Base-by-base conservation (phyloP, 2,797 vertebrate genomes). In the Salarias fasciatus region DNA sequence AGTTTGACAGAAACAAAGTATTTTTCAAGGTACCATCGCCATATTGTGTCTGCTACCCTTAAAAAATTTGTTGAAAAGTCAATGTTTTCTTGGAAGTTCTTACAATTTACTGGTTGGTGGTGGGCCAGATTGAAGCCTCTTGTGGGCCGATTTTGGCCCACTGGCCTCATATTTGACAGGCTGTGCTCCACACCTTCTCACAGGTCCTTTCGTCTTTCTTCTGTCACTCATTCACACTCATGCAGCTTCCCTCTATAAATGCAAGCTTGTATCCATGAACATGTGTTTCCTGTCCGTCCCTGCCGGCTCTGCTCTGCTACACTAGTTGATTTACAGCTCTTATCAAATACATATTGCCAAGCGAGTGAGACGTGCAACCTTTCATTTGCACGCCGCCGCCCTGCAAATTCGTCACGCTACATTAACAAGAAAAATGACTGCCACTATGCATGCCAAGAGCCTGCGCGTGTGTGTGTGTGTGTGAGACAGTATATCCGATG, bases 351-450 rank as follows among this genome's bases (percentile, higher is more conserved):
- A 85, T 87, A 93, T 93, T 92, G 90, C 90, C 90, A 90, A 90
- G 86, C 85, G 90, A 94, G 91, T 94, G 93, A 93, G 92, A 93
- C 89, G 85, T 93, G 88, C 92, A 93, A 92, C 91, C 92, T 93
- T 93, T 93, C 92, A 93, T 93, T 92, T 91, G 89, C 88, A 88
- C 86, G 82, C 88, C 69, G 82, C 89, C 83, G 75, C 90, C 88
- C 90, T 89, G 86, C 87, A 92, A 92, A 94, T 92, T 92, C 89
- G 88, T 92, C 88, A 92, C 77, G 86, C 84, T 89, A 93, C 92
- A 94, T 94, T 93, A 94, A 91, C 80, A 91, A 92, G 92, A 94
- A 85, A 92, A 93, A 94, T 91, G 89, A 88, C 86, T 84, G 82
- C 73, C 59, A 69, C 80, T 77, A 63, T 80, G 75, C 75, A 89